Evolutionary conservation across 2,888 invertebrate species (phyloP), one percentile per base, ranked within the genome.

Genomic region (Drosophila mimetica): DNA sequence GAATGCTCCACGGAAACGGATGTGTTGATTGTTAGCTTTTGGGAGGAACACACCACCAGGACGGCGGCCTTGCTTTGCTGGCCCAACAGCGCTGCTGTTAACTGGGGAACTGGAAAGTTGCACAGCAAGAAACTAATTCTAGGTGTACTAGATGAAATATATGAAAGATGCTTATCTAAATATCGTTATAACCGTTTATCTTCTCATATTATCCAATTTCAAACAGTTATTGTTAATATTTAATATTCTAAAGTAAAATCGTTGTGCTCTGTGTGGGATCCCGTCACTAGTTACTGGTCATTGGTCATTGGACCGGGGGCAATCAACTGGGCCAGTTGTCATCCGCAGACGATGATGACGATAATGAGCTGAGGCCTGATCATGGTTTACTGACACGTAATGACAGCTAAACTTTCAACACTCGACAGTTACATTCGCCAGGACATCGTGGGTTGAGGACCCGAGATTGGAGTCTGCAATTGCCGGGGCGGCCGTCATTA

Each of bases 311-410:
- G 51, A 22, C 51, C 13, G 32, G 18, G 30, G 64, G 41, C 46
- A 48, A 50, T 51, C 25, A 32, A 39, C 63, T 39, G 64, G 39
- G 47, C 32, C 11, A 61, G 70, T 71, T 70, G 71, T 53, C 52
- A 53, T 74, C 52, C 36, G 55, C 57, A 42, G 59, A 57, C 54
- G 79, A 51, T 42, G 76, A 67, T 37, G 53, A 42, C 50, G 54
- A 61, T 66, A 60, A 78, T 75, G 69, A 66, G 71, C 53, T 39
- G 32, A 52, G 30, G 36, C 54, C 71, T 72, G 77, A 85, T 87
- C 86, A 77, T 71, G 83, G 89, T 79, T 89, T 75, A 89, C 76
- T 77, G 86, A 87, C 89, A 89, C 85, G 66, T 87, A 86, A 86
- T 89, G 86, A 80, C 87, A 80, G 86, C 89, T 75, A 80, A 85